Conservation (phyloP, 2,888 invertebrate species). For the Synanthedon tipuliformis region DNA sequence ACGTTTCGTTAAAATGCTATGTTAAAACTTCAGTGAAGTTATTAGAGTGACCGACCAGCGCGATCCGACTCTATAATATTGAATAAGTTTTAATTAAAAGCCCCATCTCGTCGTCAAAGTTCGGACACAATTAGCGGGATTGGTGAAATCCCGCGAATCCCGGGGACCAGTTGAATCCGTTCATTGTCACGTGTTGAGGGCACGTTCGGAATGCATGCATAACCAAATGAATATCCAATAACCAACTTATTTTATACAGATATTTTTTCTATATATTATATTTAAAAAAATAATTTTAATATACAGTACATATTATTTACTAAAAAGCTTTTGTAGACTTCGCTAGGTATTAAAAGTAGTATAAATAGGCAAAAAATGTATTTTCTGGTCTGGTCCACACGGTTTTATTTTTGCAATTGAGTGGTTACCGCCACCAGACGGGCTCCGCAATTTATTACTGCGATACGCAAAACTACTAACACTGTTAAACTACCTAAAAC, state of each 20-base stretch:
- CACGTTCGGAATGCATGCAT: too few relatives aligned
- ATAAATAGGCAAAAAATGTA: too few relatives aligned
- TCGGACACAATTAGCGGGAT: slow-evolving; percentile 49
- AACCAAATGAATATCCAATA: too few relatives aligned
- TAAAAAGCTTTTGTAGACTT: neutral
- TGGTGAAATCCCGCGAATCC: slow-evolving; percentile 24
- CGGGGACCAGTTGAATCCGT: slow-evolving; percentile 13
- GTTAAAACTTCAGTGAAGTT: slow-evolving; percentile 26
- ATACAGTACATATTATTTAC: neutral
- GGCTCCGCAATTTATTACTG: too few relatives aligned
- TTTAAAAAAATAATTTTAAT: neutral
- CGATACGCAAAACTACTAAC: too few relatives aligned
- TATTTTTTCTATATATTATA: neutral
- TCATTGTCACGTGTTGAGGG: slow-evolving; percentile 11
- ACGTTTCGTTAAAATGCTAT: slow-evolving; percentile 15
- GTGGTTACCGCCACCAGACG: too few relatives aligned
- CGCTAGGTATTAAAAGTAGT: neutral
- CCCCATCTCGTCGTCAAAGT: slow-evolving; percentile 34
- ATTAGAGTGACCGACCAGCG: slow-evolving; percentile 32
- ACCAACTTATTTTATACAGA: too few relatives aligned
- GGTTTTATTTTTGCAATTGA: too few relatives aligned
- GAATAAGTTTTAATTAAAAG: slow-evolving; percentile 66
- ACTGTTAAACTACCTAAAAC: too few relatives aligned
- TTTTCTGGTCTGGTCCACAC: too few relatives aligned
- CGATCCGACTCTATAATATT: slow-evolving; percentile 45